Evolutionary conservation across 1,140 invertebrate species (phyloP), one percentile per base, ranked within the genome.

Genomic region (Ceratitis capitata): DNA sequence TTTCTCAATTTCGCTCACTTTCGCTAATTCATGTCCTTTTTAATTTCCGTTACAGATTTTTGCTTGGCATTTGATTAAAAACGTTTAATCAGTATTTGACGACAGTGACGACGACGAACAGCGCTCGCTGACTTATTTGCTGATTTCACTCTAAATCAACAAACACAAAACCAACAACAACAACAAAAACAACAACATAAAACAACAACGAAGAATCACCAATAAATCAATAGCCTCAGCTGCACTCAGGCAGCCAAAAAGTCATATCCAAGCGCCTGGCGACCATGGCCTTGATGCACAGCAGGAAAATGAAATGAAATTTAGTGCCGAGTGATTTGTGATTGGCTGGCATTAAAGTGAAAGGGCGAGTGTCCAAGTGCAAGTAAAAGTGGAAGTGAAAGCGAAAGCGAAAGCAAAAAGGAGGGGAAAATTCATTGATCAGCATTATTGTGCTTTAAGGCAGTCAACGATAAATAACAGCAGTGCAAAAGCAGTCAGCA

Each of bases 21-120:
- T 83, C 47, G 32, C 82, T 83, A 51, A 83, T 58, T 83, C 45
- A 51, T 35, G 45, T 78, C 69, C 39, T 23, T 78, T 78, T 78
- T 78, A 78, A 78, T 78, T 78, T 78, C 69, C 39, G 39, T 78
- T 78, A 12, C 39, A 78, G 69, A 42, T 78, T 78, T 45, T 78
- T 26, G 35, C 39, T n/a, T 45, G 39, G 39, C 35, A 39, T 78
- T 78, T 78, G 45, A 78, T 78, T 78, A 78, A 78, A 78, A 78
- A 78, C 39, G n/a, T 42, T 23, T 78, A 78, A 78, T 78, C 69
- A 78, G 69, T 45, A 45, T 78, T 45, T 78, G 69, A 45, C 39
- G 69, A 42, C 39, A 23, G 9, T 19, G 39, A 45, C 19, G 45
- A 78, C n/a, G n/a, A n/a, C n/a, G n/a, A n/a, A n/a, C n/a, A n/a